These are phyloP conservation scores for Drosophila differens DNA, from an alignment of 2,888 invertebrate species.

Conservation along the genomic window DNA sequence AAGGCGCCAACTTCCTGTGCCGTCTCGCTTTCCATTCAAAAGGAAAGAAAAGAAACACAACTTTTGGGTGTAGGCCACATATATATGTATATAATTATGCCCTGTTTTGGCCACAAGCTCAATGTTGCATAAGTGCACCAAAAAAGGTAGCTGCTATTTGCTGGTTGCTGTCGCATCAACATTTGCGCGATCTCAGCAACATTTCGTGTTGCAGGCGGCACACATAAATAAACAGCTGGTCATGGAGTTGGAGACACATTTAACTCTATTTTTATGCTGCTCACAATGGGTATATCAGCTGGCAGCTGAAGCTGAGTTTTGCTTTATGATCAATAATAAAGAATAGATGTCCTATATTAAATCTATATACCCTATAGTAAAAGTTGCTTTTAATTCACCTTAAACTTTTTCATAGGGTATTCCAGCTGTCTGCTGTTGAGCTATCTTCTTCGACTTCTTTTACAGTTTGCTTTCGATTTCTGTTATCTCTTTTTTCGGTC, in stretches of 20 bases:
- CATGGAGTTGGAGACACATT: conserved; percentile 51
- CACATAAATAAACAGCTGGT: conserved; percentile 77
- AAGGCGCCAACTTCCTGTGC: conserved; percentile 57
- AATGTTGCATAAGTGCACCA: conserved; percentile 63
- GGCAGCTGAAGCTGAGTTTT: not conserved
- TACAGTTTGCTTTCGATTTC: conserved; percentile 34
- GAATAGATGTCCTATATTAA: not conserved
- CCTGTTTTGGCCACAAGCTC: conserved; percentile 61
- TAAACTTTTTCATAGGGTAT: conserved; percentile 20
- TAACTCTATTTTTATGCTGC: not conserved
- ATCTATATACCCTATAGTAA: not conserved
- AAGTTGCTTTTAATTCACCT: not conserved
- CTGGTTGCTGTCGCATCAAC: conserved; percentile 37
- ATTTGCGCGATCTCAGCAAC: conserved; percentile 64
- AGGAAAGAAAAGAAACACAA: not conserved
- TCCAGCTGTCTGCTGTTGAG: not conserved
- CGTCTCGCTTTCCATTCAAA: conserved; percentile 18
- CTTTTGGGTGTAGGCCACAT: conserved; percentile 60
- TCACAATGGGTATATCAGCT: conserved; percentile 8
- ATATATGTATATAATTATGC: conserved; percentile 60
- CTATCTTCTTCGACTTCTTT: conserved; percentile 13
- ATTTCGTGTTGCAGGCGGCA: conserved; percentile 64
- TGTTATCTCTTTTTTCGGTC: conserved; percentile 40
- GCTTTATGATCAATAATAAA: not conserved
- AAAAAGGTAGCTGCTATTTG: conserved; percentile 45